Conservation (phyloP, 2,888 invertebrate genomes). For the Parascotia fuliginaria region DNA sequence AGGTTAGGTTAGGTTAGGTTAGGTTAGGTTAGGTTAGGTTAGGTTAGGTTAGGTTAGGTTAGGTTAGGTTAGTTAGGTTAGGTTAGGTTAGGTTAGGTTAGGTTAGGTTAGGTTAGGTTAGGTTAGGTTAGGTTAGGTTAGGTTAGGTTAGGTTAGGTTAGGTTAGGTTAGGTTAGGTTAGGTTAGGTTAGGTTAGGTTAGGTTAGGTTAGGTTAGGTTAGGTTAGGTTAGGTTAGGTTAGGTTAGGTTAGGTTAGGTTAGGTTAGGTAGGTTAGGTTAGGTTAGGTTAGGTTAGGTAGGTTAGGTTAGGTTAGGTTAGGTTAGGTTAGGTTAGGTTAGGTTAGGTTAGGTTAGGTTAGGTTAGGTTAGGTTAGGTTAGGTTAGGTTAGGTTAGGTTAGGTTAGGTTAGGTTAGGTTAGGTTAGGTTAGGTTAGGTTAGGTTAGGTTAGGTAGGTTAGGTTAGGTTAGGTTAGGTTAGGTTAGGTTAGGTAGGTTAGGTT, state of each 20-base stretch:
- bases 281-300: no score
- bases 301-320: constrained; percentile 1
- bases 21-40: constrained; percentile 1
- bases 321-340: constrained; percentile 1
- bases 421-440: constrained; percentile 1
- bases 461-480: no score
- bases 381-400: constrained; percentile 1
- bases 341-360: constrained; percentile 1
- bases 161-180: constrained; percentile 1
- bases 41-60: constrained; percentile 1
- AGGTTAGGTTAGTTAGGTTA: constrained; percentile 1
- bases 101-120: constrained; percentile 1
- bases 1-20: constrained; percentile 1
- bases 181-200: constrained; percentile 1
- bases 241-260: constrained; percentile 1
- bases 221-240: constrained; percentile 1
- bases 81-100: constrained; percentile 1
- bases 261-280: no score
- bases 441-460: constrained; percentile 1
- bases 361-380: constrained; percentile 1
- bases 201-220: constrained; percentile 1
- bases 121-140: constrained; percentile 1
- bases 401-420: constrained; percentile 1
- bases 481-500: no score
- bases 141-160: constrained; percentile 1